Base-by-base conservation (phyloP, 2,113 vertebrate genomes). In the Apus apus region DNA sequence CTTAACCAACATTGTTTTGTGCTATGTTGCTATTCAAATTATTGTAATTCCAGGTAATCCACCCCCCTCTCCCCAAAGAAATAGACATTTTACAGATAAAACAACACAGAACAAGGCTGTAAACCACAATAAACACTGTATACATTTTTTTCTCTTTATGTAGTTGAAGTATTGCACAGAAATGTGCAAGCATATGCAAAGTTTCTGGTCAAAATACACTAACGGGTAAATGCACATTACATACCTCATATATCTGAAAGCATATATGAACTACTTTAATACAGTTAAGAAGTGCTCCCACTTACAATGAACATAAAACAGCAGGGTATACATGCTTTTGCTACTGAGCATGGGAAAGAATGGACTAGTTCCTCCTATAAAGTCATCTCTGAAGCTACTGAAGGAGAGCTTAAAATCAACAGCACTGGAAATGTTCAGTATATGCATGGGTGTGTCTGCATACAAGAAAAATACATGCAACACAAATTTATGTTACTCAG, bases 11-110 rank as follows among this genome's bases (percentile, higher is more conserved):
- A 38, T 6, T 56, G 38, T 8, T 80, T 61, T 57, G 15, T 80
- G 30, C 45, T 73, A 29, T 13, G 29, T 22, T 79, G 56, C 43
- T 22, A 82, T 43, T 64, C 11, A 43, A 76, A 46, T 29, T 79
- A 61, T 8, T 73, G 22, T 48, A 80, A 89, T 81, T 61, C 10
- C 45, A 57, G 22, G 50, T 43, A 51, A 57, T 51, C 40, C 3
- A 11, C 22, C 13, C 17, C 3, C 25, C 8, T 7, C 32, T 5
- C 48, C 17, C 18, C 18, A 8, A 6, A 1, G 2, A 67, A 11
- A 72, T 38, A 90, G 11, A 57, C 4, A 18, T 76, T 58, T 46
- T 57, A 74, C n/a, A 91, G 36, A 66, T 23, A 89, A 80, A 86
- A 14, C 10, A 54, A 61, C 36, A 81, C 4, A 43, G 17, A 86